Evolutionary conservation across 1,140 invertebrate species (phyloP), one percentile per base, ranked within the genome.

Genomic region (Pentalonia nigronervosa): DNA sequence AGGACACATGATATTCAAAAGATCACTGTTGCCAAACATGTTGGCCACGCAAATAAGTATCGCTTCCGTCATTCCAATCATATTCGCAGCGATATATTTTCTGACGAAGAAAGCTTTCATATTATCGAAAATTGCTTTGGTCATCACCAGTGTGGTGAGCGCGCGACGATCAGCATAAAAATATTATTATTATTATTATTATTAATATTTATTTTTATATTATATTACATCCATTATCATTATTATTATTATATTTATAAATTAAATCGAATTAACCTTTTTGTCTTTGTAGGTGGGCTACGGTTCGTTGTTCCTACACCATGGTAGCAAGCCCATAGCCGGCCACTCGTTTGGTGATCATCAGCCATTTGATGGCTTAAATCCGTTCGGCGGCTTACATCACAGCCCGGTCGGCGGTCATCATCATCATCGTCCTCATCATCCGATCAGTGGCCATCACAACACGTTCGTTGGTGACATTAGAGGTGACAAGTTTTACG

Each of bases 41-140:
- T 93, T 94, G 20, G 93, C 94, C 7, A 45, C 94, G 0, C 94
- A 94, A 90, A 91, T 94, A 34, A 94, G 93, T 83, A 81, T 94
- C n/a, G 92, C 92, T 7, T 88, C 94, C 2, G 84, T 94, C 0
- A 81, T 94, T 23, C 94, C 94, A 17, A 48, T 94, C 23, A 34
- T 94, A 7, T 94, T 94, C 48, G 94, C 67, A 25, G 88, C 50
- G 45, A 50, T 94, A 8, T 93, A 94, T 81, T 41, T 94, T 36
- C 91, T 94, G 23, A 93, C 93, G 11, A 94, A 94, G 88, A 94
- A 94, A 56, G 94, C 94, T 7, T 76, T 94, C n/a, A 56, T 94
- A 23, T 41, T 94, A 53, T 94, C 94, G 30, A 94, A 94, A 36
- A 56, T 94, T 48, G 94, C 94, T 3, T 83, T 94, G 53, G 48